A percentile compares a stretch with the other conserved stretches of the same genome.
These are phyloP conservation scores for Chamaea fasciata DNA, from an alignment of 2,113 vertebrate genomes.

Conservation along the genomic window DNA sequence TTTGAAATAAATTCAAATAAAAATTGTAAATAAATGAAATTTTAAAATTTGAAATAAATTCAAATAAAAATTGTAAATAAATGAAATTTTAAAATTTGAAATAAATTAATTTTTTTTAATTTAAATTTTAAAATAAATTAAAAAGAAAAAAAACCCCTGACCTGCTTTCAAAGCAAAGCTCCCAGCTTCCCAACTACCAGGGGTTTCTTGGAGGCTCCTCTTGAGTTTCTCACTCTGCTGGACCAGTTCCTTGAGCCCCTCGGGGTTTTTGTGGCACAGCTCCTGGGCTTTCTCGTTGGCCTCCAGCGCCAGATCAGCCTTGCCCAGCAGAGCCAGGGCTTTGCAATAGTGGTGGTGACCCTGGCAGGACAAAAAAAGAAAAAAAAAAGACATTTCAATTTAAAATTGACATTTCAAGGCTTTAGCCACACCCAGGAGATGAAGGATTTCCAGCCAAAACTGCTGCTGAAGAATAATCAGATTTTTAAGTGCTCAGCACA, in stretches of 20 bases:
- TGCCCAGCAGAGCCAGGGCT: slow-evolving; percentile 79
- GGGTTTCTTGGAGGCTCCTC: slow-evolving; percentile 21
- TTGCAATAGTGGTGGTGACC: slow-evolving; percentile 93
- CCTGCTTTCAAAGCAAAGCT: background rate
- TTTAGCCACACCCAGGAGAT: background rate
- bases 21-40: no score
- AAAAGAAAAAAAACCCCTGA: background rate
- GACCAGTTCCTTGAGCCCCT: slow-evolving; percentile 78
- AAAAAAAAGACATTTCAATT: no score
- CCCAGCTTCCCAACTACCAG: slow-evolving; percentile 54
- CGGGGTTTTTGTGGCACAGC: slow-evolving; percentile 68
- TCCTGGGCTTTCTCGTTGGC: slow-evolving; percentile 77
- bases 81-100: no score
- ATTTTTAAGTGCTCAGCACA: background rate
- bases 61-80: no score
- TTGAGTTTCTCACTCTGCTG: slow-evolving; percentile 75
- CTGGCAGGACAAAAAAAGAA: slow-evolving; percentile 59
- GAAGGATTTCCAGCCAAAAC: background rate
- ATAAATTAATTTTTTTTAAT: no score
- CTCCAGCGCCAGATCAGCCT: slow-evolving; percentile 73
- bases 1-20: no score
- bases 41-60: no score
- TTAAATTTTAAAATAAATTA: no score
- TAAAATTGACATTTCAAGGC: background rate
- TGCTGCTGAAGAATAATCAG: background rate